Evolutionary conservation across 2,113 vertebrate genomes (phyloP).

Genomic region (Gambusia holbrooki): DNA sequence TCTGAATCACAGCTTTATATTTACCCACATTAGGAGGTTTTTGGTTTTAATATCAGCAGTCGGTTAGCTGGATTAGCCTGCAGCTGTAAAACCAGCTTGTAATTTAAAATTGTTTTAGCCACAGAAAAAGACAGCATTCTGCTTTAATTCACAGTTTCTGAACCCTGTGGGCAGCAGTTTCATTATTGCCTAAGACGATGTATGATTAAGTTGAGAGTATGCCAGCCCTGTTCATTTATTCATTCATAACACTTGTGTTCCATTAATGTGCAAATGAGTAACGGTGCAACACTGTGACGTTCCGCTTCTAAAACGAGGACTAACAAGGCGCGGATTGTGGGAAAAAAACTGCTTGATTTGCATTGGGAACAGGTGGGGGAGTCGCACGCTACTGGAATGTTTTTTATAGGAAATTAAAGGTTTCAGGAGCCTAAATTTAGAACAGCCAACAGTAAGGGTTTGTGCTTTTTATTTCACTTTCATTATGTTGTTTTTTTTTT

Average conservation of each 20-base stretch:
- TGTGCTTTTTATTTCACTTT: neutral
- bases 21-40: constrained; percentile 9
- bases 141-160: neutral
- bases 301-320: neutral
- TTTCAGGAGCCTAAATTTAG: neutral
- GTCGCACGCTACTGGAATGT: neutral
- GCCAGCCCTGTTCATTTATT: neutral
- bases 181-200: neutral
- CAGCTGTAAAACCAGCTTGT: constrained; percentile 19
- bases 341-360: neutral
- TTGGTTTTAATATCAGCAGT: constrained; percentile 20
- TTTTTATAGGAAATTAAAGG: neutral
- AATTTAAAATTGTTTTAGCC: constrained; percentile 8
- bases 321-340: neutral
- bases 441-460: neutral
- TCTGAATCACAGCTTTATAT: constrained; percentile 26
- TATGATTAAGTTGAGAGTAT: neutral
- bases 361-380: neutral
- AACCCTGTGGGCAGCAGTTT: neutral
- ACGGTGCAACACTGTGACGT: neutral
- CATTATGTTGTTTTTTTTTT: neutral
- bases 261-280: neutral
- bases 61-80: constrained; percentile 29
- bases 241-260: neutral
- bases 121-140: neutral